A percentile compares a stretch with the other conserved stretches of the same genome.
These are phyloP conservation scores for Chalcis sispes DNA, from an alignment of 2,888 invertebrate genomes.

Conservation along the genomic window DNA sequence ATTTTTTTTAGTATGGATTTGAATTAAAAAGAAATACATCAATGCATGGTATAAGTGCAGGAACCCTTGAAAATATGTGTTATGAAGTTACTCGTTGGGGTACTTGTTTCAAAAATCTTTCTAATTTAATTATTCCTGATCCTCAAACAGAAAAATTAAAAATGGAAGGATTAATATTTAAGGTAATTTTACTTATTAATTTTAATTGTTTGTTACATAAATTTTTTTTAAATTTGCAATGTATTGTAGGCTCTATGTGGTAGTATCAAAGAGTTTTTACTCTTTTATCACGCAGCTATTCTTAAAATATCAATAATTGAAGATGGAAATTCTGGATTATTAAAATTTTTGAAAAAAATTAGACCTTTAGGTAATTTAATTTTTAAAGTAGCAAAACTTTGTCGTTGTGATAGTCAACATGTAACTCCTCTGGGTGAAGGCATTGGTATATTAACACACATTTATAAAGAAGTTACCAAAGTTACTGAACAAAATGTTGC, in stretches of 20 bases:
- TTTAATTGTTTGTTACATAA: too few relatives aligned
- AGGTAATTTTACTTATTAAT: slow-evolving; percentile 58
- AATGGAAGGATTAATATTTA: slow-evolving; percentile 71
- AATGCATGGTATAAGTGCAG: slow-evolving; percentile 64
- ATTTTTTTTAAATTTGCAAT: not conserved
- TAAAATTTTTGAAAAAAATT: slow-evolving; percentile 64
- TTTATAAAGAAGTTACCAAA: slow-evolving; percentile 81
- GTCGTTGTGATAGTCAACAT: slow-evolving; percentile 64
- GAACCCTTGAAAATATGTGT: slow-evolving; percentile 64
- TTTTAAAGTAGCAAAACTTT: slow-evolving; percentile 68
- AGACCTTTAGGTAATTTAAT: slow-evolving; percentile 68
- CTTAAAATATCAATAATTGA: slow-evolving; percentile 63
- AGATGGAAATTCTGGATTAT: slow-evolving; percentile 59
- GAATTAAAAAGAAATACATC: slow-evolving; percentile 63
- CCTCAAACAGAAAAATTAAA: slow-evolving; percentile 64
- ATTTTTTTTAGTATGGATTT: slow-evolving; percentile 65
- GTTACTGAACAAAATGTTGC: slow-evolving; percentile 79
- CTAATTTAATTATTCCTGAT: slow-evolving; percentile 63
- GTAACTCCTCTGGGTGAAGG: slow-evolving; percentile 74
- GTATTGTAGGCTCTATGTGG: slow-evolving; percentile 68
- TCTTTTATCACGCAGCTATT: slow-evolving; percentile 70
- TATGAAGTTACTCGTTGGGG: slow-evolving; percentile 68
- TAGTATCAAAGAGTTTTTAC: slow-evolving; percentile 70
- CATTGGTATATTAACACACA: slow-evolving; percentile 81
- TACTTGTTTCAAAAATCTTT: slow-evolving; percentile 70